These are phyloP conservation scores for Chloebia gouldiae DNA, from an alignment of 2,113 vertebrate species.

Conservation along the genomic window DNA sequence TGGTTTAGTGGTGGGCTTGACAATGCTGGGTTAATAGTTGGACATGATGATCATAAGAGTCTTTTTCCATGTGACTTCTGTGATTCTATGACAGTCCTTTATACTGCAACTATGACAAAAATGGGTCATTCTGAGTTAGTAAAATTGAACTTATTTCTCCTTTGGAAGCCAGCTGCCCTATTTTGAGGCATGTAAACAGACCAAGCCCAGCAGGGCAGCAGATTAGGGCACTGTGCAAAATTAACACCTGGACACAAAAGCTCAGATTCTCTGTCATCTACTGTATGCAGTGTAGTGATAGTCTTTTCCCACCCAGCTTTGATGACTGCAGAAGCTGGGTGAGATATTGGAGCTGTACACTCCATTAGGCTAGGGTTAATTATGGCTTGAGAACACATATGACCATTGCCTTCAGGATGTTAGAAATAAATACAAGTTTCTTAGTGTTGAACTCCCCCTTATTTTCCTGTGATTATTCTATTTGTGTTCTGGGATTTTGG, in stretches of 20 bases:
- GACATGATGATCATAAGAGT: neutral
- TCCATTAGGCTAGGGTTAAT: neutral
- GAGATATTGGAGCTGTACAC: neutral
- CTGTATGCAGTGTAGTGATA: neutral
- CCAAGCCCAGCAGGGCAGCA: neutral
- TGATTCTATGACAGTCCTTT: neutral
- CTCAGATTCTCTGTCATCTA: neutral
- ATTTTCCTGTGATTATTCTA: neutral
- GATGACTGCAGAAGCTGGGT: neutral
- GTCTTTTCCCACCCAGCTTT: neutral
- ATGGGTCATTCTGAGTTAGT: neutral
- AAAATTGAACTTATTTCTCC: neutral
- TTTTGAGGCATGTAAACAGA: neutral
- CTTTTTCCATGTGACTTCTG: neutral
- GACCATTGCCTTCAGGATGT: neutral
- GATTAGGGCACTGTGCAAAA: neutral
- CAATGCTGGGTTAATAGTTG: neutral
- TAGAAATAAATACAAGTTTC: neutral
- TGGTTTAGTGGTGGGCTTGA: neutral
- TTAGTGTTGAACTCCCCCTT: neutral
- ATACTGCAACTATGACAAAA: neutral
- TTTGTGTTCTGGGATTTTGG: neutral
- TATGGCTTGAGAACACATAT: neutral
- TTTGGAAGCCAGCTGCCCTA: neutral
- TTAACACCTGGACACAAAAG: neutral